Percentiles rank a stretch among this genome's conserved stretches.
These are phyloP conservation scores for Orthosia gracilis DNA, from an alignment of 2,888 invertebrate species.

Conservation along the genomic window DNA sequence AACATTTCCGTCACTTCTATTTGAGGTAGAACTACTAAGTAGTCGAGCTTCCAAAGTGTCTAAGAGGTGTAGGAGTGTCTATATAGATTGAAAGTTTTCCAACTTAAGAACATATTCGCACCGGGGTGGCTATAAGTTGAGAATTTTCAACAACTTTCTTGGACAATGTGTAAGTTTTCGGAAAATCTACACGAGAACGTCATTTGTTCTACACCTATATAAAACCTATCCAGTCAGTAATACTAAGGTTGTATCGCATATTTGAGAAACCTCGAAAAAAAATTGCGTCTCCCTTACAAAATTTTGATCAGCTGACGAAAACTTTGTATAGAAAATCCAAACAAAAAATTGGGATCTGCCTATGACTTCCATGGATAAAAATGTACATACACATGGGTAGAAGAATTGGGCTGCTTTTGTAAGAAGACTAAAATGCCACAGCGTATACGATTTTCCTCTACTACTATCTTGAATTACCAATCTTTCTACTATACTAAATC, in stretches of 20 bases:
- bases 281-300: too few relatives aligned
- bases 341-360: too few relatives aligned
- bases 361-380: too few relatives aligned
- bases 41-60: slow-evolving; percentile 53
- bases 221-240: background rate
- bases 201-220: slow-evolving; percentile 2
- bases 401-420: too few relatives aligned
- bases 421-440: too few relatives aligned
- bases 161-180: slow-evolving; percentile 29
- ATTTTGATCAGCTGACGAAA: too few relatives aligned
- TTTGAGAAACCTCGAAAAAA: too few relatives aligned
- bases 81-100: slow-evolving; percentile 59
- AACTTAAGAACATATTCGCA: slow-evolving; percentile 57
- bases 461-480: too few relatives aligned
- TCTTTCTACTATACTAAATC: too few relatives aligned
- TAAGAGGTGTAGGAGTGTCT: slow-evolving; percentile 51
- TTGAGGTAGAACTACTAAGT: slow-evolving; percentile 55
- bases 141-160: slow-evolving; percentile 53
- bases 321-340: too few relatives aligned
- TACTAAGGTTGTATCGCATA: background rate
- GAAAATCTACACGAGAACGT: slow-evolving; percentile 18
- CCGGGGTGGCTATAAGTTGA: slow-evolving; percentile 30
- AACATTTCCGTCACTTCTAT: slow-evolving; percentile 19
- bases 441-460: too few relatives aligned
- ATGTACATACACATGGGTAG: too few relatives aligned